Evolutionary conservation across 2,113 vertebrate genomes (phyloP), one percentile per base, ranked within the genome.

Genomic region (Cichladusa arquata): DNA sequence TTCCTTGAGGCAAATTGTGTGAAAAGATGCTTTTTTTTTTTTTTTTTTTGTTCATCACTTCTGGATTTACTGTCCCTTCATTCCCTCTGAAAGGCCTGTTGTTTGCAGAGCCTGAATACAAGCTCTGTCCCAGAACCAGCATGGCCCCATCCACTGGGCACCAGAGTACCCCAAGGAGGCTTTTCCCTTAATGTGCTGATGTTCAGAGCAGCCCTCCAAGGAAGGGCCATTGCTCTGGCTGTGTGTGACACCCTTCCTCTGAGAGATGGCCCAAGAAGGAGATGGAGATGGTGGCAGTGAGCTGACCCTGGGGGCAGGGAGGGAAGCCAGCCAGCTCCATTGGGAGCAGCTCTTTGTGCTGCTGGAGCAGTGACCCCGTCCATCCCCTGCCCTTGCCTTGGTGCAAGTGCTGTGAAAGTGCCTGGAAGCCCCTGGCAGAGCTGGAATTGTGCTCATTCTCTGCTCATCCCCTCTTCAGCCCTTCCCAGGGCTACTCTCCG

Each of bases 141-240:
- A 53, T 58, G 76, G n/a, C 81, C 88, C 34, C 82, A 53, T 74
- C 28, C 1, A 1, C 31, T 61, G 79, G 71, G 79, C 86, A 65
- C 73, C 87, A 81, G 47, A 42, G 65, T 45, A 90, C 71, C 81
- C 86, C 79, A 72, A 53, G 81, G 79, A 84, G 3, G 4, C 13
- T 4, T 64, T 81, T 44, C 44, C 70, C 51, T 87, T 38, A 58
- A 56, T 25, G 38, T 8, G 2, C 42, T 48, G 60, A 9, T 74
- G 81, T 90, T 79, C 73, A 91, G 67, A 81, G 70, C 80, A 92
- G 62, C 79, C 74, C 79, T 92, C 53, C 28, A 24, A 90, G 93
- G 81, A 78, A 89, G 56, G 9, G 33, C 50, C 66, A 31, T 91
- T 74, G 64, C 77, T 73, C 60, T 34, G 65, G 56, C 81, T 91